phyloP scores from a whole-genome alignment of 2,888 invertebrate genomes.

The Drosophila anomalata region DNA sequence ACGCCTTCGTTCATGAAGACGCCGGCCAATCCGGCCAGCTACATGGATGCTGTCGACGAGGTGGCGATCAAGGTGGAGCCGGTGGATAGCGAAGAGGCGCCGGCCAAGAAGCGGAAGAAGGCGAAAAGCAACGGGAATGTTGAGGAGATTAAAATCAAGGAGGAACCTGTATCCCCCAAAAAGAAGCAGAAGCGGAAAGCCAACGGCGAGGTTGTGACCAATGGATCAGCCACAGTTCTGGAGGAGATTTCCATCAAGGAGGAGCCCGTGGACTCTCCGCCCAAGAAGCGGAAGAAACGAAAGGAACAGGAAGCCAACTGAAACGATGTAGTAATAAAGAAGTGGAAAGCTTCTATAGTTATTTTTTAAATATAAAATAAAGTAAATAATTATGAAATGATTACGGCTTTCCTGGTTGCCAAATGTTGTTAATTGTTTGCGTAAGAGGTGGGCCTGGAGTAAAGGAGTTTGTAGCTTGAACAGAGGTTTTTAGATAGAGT shows the following conservation, averaged over 20 bases:
- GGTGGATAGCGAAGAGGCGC: not conserved
- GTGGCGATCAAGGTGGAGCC: not conserved
- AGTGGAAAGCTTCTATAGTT: not conserved
- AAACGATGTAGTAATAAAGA: not conserved
- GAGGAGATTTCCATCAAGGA: not conserved
- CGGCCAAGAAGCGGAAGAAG: not conserved
- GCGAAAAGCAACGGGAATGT: conserved; percentile 1
- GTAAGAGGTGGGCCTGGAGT: not conserved
- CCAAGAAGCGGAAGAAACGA: not conserved
- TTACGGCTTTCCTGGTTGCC: not conserved
- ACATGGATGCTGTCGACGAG: not conserved
- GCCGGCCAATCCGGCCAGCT: not conserved
- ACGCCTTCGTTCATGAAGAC: conserved; percentile 50
- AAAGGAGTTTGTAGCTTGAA: not conserved
- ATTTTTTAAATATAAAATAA: not conserved
- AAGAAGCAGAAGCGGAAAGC: conserved; percentile 1
- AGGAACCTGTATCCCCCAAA: not conserved
- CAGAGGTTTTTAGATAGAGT: too few species aligned
- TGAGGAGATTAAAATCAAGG: not conserved
- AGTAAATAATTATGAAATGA: not conserved
- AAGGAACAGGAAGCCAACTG: not conserved
- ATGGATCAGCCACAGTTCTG: not conserved
- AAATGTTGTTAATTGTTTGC: not conserved
- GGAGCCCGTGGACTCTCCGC: not conserved
- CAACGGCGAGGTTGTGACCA: not conserved